A percentile compares a stretch with the other conserved stretches of the same genome.
Evolutionary conservation across 2,797 vertebrate species (phyloP).

Genomic region (Tokudaia tokunoshimensis): DNA sequence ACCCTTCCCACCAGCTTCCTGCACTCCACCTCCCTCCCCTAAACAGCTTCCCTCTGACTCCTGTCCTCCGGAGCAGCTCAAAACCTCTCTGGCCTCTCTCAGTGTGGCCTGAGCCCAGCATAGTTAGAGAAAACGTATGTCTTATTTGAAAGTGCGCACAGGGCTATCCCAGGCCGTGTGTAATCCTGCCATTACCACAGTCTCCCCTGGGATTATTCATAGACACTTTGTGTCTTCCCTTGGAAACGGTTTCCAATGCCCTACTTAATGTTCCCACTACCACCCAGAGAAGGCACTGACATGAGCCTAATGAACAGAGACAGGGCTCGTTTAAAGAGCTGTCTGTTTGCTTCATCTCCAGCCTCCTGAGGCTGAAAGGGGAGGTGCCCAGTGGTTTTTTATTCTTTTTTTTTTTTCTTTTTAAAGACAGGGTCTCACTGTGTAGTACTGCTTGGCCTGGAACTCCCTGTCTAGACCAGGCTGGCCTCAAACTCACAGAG

Average conservation of each 20-base stretch:
- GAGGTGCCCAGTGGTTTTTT: neutral
- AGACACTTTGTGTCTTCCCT: slow-evolving; percentile 59
- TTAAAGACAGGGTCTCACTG: neutral
- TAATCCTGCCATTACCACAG: neutral
- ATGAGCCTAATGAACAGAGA: slow-evolving; percentile 52
- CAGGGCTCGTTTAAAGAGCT: slow-evolving; percentile 26
- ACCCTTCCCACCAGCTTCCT: neutral
- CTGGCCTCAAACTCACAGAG: neutral
- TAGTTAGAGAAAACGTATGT: neutral
- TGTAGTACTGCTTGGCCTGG: neutral
- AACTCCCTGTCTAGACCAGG: neutral
- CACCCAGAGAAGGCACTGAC: neutral
- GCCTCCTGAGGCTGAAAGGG: slow-evolving; percentile 24
- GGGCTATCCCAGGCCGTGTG: neutral
- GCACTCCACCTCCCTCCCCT: neutral
- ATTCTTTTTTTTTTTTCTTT: neutral
- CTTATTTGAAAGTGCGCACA: neutral
- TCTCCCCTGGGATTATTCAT: slow-evolving; percentile 29
- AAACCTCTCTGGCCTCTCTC: neutral
- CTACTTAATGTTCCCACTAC: neutral
- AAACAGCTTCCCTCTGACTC: neutral
- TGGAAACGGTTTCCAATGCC: slow-evolving; percentile 55
- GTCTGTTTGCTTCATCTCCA: slow-evolving; percentile 13
- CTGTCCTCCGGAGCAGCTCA: neutral
- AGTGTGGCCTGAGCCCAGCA: neutral